Conservation (phyloP, 2,888 invertebrate species). For the Bombylius major region DNA sequence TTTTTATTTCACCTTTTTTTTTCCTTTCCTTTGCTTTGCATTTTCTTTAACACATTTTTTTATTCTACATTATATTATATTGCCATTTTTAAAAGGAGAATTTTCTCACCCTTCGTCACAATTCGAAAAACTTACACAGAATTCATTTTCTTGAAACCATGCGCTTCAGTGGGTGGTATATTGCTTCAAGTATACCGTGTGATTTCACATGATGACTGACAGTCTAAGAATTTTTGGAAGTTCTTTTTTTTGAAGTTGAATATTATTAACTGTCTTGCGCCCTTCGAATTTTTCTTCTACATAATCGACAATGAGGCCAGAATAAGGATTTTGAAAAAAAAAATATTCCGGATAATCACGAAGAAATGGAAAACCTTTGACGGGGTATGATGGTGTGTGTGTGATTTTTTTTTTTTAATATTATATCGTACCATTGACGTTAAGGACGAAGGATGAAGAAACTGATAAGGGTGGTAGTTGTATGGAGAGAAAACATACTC, state of each 20-base stretch:
- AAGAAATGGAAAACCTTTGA: not conserved
- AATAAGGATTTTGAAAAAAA: not conserved
- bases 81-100: constrained; percentile 1
- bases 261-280: constrained; percentile 5
- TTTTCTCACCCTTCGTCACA: constrained; percentile 1
- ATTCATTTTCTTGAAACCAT: not conserved
- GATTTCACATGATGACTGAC: not conserved
- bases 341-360: not conserved
- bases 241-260: not conserved
- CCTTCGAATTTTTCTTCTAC: not conserved
- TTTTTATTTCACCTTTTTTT: not conserved
- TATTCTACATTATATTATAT: constrained; percentile 1
- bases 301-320: not conserved
- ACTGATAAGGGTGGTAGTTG: not conserved
- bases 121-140: not conserved
- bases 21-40: not conserved
- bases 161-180: not conserved
- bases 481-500: not conserved
- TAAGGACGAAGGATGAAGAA: not conserved
- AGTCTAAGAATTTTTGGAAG: constrained; percentile 3
- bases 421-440: not conserved
- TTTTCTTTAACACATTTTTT: constrained; percentile 1
- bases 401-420: not conserved
- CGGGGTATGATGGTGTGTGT: not conserved
- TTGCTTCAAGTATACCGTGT: not conserved